Conservation (phyloP, 2,888 invertebrate species). For the Aromia moschata region DNA sequence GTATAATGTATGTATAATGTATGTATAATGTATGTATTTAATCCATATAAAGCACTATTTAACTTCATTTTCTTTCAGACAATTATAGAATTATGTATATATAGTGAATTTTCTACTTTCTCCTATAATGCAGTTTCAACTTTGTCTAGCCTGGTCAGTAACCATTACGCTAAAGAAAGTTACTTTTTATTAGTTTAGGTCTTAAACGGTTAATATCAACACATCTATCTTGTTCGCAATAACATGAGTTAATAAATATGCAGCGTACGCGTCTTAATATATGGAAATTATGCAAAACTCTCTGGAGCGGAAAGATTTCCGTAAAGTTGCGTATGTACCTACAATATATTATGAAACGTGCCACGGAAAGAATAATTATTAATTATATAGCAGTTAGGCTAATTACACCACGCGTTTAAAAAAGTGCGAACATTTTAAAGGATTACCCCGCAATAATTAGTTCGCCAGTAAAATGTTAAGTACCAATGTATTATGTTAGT, state of each 20-base stretch:
- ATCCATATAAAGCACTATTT: no score
- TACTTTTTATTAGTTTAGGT: constrained; percentile 2
- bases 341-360: no score
- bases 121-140: background rate
- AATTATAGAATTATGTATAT: background rate
- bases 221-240: constrained; percentile 2
- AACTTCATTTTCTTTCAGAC: background rate
- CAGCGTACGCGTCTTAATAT: background rate
- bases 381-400: no score
- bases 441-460: no score
- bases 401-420: no score
- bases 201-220: background rate
- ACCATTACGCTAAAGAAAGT: constrained; percentile 16
- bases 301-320: constrained; percentile 13
- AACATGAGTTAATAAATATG: constrained; percentile 2
- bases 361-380: no score
- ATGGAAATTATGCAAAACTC: constrained; percentile 10
- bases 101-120: constrained; percentile 6
- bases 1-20: no score
- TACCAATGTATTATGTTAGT: no score
- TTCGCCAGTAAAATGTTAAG: no score
- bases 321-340: background rate
- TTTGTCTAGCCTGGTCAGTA: constrained; percentile 8
- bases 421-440: no score
- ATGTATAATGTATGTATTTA: no score